Conservation (phyloP, 2,888 invertebrate species). For the Caenorhabditis doughertyi region DNA sequence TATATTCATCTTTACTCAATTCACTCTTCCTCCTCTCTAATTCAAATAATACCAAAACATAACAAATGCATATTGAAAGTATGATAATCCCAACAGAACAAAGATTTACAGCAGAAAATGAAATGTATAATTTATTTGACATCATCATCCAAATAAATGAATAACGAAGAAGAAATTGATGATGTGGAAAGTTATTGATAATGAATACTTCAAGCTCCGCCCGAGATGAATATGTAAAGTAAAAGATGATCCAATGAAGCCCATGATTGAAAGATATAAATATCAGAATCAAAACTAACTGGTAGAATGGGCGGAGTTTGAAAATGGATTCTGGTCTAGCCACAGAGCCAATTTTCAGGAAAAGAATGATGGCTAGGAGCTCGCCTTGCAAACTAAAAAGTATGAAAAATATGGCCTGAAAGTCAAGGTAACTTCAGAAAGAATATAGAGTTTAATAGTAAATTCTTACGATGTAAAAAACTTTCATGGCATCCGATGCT, state of each 20-base stretch:
- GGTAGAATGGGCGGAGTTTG: background rate
- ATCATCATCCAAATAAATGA: constrained; percentile 16
- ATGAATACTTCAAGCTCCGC: background rate
- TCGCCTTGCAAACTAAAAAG: constrained; percentile 7
- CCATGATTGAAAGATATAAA: background rate
- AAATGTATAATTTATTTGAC: constrained; percentile 10
- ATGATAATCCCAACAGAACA: constrained; percentile 17
- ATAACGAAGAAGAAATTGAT: constrained; percentile 19
- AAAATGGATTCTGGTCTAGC: constrained; percentile 18
- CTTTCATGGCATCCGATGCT: constrained; percentile 10
- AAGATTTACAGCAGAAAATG: background rate
- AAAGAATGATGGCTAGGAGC: constrained; percentile 1
- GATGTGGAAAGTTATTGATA: background rate
- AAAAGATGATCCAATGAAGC: background rate
- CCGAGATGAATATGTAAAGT: background rate
- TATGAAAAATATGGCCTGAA: constrained; percentile 10
- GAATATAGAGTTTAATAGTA: background rate
- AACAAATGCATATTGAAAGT: background rate
- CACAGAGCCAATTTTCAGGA: background rate
- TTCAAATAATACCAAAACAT: constrained; percentile 16
- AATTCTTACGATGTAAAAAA: background rate
- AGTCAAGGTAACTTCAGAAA: too few relatives aligned
- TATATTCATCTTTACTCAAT: background rate
- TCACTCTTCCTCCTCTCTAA: constrained; percentile 8
- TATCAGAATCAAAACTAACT: background rate